A percentile compares a stretch with the other conserved stretches of the same genome.
Conservation (phyloP, 2,888 invertebrate species). For the Tachystola acroxantha region DNA sequence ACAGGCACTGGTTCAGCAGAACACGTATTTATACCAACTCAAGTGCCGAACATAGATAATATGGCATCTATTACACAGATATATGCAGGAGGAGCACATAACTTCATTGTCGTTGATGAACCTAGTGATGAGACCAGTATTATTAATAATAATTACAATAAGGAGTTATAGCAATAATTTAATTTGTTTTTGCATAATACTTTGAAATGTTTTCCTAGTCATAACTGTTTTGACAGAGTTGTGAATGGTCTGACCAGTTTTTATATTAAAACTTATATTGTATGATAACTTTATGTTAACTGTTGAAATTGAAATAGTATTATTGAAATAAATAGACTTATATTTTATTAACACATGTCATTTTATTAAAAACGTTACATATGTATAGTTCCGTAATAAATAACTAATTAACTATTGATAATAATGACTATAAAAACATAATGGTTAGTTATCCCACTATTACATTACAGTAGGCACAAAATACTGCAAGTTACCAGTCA, state of each 20-base stretch:
- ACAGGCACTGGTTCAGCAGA: constrained; percentile 81
- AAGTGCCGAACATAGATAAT: constrained; percentile 33
- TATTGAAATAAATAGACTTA: no score
- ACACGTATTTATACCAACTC: constrained; percentile 43
- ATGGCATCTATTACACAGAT: constrained; percentile 39
- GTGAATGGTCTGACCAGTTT: neutral
- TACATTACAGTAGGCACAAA: constrained; percentile 16
- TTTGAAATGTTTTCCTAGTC: constrained; percentile 6
- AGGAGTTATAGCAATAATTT: neutral
- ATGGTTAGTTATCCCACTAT: constrained; percentile 11
- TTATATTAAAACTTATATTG: no score
- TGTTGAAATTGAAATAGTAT: neutral
- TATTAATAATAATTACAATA: neutral
- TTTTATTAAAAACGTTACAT: constrained; percentile 21
- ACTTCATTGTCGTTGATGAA: constrained; percentile 49
- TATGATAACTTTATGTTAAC: no score
- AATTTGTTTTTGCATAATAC: neutral
- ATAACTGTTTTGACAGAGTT: constrained; percentile 1
- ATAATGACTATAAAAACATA: constrained; percentile 29
- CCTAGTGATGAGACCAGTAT: constrained; percentile 2
- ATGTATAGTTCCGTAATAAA: constrained; percentile 22
- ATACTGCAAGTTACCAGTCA: constrained; percentile 23
- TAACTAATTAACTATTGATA: constrained; percentile 26
- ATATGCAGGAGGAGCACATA: constrained; percentile 66
- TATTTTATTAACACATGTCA: constrained; percentile 17